Base-by-base conservation (phyloP, 1,140 invertebrate genomes). In the Heliconius eleuchia region DNA sequence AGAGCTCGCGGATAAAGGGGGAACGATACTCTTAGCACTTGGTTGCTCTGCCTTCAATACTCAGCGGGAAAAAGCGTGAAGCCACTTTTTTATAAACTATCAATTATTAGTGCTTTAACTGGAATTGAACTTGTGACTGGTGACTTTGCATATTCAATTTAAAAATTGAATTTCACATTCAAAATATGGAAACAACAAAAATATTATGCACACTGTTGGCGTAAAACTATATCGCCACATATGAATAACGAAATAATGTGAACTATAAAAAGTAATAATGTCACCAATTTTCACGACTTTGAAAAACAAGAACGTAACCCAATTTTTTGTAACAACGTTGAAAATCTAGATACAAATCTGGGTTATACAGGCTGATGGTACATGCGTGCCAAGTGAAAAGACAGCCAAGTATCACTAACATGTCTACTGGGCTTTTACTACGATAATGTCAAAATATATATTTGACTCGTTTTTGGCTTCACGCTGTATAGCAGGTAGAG, bases 331-430 rank as follows among this genome's bases (percentile, higher is more conserved):
- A 76, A 77, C 60, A 66, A 66, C 27, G 60, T 66, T 30, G 27
- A 66, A 30, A 66, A 66, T 66, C 60, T 66, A 66, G 60, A 66
- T 66, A 83, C 81, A 81, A 82, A 86, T 88, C 73, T 88, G 85
- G 87, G 84, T 84, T 86, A 82, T 39, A 85, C 85, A 81, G 81
- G 86, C 82, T 85, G 85, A 88, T 87, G 85, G 85, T 82, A 83
- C 90, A 91, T 88, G 76, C 76, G 76, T 84, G 80, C 83, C 80
- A 84, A 84, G 76, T 50, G 79, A 66, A 66, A 66, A 66, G 60
- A 66, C 60, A 30, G 60, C 60, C 60, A 66, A 66, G 60, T 66
- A 66, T 66, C 60, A 8, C 60, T 66, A 30, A 30, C 60, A 13
- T 30, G 5, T 66, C 60, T 66, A 66, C 23, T 30, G 60, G 11